Base-by-base conservation (phyloP, 2,888 invertebrate species). In the Pycnomerus fuliginosus region DNA sequence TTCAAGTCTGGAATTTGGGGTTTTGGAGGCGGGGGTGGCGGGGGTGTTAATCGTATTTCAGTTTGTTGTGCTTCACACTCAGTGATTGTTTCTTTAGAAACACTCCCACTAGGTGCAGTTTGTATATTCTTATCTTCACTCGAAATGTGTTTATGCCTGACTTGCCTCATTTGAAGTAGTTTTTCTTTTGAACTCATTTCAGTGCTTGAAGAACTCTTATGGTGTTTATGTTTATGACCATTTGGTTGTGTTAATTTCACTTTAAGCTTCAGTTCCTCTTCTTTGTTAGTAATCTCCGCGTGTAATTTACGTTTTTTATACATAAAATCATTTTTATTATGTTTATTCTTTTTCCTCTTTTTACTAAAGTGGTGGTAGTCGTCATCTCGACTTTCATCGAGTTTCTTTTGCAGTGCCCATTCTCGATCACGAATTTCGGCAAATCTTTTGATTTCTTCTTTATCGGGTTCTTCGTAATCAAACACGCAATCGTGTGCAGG, bases 291-390 rank as follows among this genome's bases (percentile, higher is more conserved):
- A 31, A 79, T 79, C 55, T 78, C 78, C 0, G 78, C 79, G 53
- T 79, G 79, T n/a, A 78, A 54, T 58, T 78, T 78, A 25, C 76
- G 64, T 20, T 77, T 73, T 50, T 79, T 79, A 17, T 69, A 65
- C 16, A 61, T 52, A 11, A 65, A 5, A 13, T 76, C 73, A 44
- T 74, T 75, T 59, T 76, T 77, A 1, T 78, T 78, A 59, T 79
- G 79, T 57, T 79, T 79, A 36, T 61, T 71, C 68, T 79, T 79
- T 58, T 79, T 79, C 16, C 78, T 68, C 58, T 78, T 79, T 58
- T 77, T 78, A 45, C 75, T 76, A 12, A 73, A 54, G 33, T 67
- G 65, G 31, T 63, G 62, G 12, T 57, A 52, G 2, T 57, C 49
- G 10, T 51, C 50, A 14, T 55, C 51, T 12, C 45, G 52, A 3